Conservation (phyloP, 2,113 vertebrate genomes). For the Ciconia stormi region DNA sequence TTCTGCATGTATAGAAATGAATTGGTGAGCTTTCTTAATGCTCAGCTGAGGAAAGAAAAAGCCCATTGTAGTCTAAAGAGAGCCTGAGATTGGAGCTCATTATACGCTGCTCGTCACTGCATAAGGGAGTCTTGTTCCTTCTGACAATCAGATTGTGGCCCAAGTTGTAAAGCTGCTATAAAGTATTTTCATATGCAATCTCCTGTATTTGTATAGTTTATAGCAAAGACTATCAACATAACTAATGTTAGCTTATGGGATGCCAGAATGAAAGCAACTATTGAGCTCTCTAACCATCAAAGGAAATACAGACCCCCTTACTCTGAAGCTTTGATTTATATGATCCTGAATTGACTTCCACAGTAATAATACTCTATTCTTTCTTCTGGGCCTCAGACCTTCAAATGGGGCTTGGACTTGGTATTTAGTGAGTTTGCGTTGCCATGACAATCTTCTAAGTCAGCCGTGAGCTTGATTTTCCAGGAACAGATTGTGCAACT, state of each 20-base stretch:
- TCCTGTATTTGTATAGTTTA: slow-evolving; percentile 14
- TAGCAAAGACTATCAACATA: slow-evolving; percentile 36
- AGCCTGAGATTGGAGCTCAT: slow-evolving; percentile 4
- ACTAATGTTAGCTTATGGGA: slow-evolving; percentile 40
- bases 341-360: neutral
- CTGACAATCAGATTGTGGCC: slow-evolving; percentile 51
- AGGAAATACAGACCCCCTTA: slow-evolving; percentile 17
- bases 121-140: slow-evolving; percentile 51
- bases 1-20: slow-evolving; percentile 14
- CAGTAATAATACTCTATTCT: slow-evolving; percentile 36
- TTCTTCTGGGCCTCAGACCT: slow-evolving; percentile 30
- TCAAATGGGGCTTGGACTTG: slow-evolving; percentile 6
- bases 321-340: slow-evolving; percentile 18
- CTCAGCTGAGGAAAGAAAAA: slow-evolving; percentile 32
- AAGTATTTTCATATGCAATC: slow-evolving; percentile 6
- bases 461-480: neutral
- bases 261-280: slow-evolving; percentile 62
- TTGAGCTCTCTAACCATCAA: slow-evolving; percentile 53
- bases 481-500: neutral
- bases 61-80: slow-evolving; percentile 14
- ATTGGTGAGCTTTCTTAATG: slow-evolving; percentile 12
- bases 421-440: slow-evolving; percentile 67
- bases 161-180: slow-evolving; percentile 40
- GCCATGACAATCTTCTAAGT: slow-evolving; percentile 46
- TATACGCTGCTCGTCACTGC: neutral